A percentile compares a stretch with the other conserved stretches of the same genome.
phyloP scores from a whole-genome alignment of 2,797 vertebrate species.

The Sebastes vulpes region DNA sequence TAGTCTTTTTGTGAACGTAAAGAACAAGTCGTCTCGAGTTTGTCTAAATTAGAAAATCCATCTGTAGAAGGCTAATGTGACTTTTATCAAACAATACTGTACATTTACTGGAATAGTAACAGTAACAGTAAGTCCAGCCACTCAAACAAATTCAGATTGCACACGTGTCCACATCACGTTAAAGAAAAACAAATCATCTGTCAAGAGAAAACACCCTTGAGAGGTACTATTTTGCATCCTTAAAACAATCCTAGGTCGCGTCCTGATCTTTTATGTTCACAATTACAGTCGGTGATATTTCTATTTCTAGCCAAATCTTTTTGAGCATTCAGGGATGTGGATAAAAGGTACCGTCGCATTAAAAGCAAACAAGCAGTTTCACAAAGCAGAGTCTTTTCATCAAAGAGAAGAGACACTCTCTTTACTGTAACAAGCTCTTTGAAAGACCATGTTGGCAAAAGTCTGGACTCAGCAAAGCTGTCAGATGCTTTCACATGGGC shows the following conservation, averaged over 20 bases:
- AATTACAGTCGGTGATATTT: not conserved
- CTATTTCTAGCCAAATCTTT: slow-evolving; percentile 16
- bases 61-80: not conserved
- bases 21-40: not conserved
- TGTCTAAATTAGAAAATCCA: not conserved
- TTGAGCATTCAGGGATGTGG: slow-evolving; percentile 6
- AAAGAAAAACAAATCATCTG: not conserved
- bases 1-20: too few species aligned
- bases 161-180: not conserved
- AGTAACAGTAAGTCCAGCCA: not conserved
- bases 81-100: not conserved
- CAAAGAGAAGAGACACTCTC: slow-evolving; percentile 30
- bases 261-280: slow-evolving; percentile 17
- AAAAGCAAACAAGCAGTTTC: slow-evolving; percentile 56
- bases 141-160: too few species aligned
- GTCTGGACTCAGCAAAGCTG: slow-evolving; percentile 71
- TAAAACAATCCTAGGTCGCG: slow-evolving; percentile 15
- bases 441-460: slow-evolving; percentile 54
- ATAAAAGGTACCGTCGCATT: slow-evolving; percentile 37
- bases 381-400: slow-evolving; percentile 42
- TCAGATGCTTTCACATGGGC: slow-evolving; percentile 34
- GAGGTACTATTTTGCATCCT: not conserved
- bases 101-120: not conserved
- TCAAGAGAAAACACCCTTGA: not conserved
- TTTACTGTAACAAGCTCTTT: slow-evolving; percentile 44